Conservation (phyloP, 2,888 invertebrate species). For the Cephus sareptanus region DNA sequence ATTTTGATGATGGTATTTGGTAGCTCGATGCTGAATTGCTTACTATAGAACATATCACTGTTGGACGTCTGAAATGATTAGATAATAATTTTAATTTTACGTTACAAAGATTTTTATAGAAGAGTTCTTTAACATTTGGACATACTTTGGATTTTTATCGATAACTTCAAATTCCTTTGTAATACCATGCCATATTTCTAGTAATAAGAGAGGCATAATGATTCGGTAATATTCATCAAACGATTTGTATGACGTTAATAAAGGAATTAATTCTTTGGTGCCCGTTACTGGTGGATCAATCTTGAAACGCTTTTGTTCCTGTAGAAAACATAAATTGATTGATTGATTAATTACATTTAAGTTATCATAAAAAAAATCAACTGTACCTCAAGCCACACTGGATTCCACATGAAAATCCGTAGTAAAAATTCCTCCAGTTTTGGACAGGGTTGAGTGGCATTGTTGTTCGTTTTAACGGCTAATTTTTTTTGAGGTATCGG, state of each 20-base stretch:
- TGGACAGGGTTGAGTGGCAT: conserved; percentile 41
- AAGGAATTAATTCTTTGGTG: conserved; percentile 66
- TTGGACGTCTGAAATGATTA: conserved; percentile 18
- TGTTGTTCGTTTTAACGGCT: background rate
- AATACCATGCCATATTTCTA: conserved; percentile 73
- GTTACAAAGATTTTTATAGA: conserved; percentile 1
- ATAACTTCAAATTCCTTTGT: conserved; percentile 46
- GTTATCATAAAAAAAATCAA: background rate
- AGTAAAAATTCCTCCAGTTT: conserved; percentile 66
- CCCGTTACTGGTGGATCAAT: conserved; percentile 70
- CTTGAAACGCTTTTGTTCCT: conserved; percentile 67
- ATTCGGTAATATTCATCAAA: conserved; percentile 72
- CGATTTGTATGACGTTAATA: conserved; percentile 69
- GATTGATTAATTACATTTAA: background rate
- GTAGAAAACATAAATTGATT: conserved; percentile 8
- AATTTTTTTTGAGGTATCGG: conserved; percentile 38
- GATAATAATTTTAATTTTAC: conserved; percentile 3
- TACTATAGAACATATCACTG: conserved; percentile 42
- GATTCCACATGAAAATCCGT: conserved; percentile 74
- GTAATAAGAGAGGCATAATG: conserved; percentile 70
- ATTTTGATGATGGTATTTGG: conserved; percentile 22
- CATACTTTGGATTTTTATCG: conserved; percentile 22
- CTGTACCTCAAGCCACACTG: conserved; percentile 71
- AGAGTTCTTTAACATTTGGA: background rate
- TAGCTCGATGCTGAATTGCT: conserved; percentile 34